Evolutionary conservation across 2,113 vertebrate species (phyloP).

Genomic region (Chlorodrepanis virens): DNA sequence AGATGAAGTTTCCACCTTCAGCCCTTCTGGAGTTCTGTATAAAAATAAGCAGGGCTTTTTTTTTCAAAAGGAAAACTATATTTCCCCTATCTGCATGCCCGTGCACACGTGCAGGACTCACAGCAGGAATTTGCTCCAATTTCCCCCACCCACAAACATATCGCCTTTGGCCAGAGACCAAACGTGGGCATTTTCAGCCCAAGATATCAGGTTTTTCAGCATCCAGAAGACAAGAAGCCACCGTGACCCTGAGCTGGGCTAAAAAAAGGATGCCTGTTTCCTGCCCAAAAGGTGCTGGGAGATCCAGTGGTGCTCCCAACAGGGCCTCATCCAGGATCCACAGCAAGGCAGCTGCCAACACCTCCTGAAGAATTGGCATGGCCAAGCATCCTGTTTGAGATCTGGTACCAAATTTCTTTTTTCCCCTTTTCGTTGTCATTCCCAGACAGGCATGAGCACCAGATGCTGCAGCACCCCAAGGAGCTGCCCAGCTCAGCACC

Average conservation of each 20-base stretch:
- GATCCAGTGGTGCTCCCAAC: background rate
- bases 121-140: conserved; percentile 55
- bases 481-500: background rate
- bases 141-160: conserved; percentile 65
- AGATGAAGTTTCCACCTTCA: conserved; percentile 66
- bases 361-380: background rate
- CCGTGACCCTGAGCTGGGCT: background rate
- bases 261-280: fast-evolving
- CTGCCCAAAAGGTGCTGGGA: background rate
- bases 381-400: background rate
- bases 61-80: conserved; percentile 48
- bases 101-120: conserved; percentile 15
- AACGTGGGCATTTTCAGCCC: conserved; percentile 23
- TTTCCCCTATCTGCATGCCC: conserved; percentile 23
- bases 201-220: background rate
- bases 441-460: background rate
- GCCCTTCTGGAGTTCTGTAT: conserved; percentile 47
- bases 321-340: background rate
- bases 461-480: background rate
- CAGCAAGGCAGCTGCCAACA: background rate
- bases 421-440: background rate
- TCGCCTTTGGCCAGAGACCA: conserved; percentile 34
- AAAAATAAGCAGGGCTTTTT: conserved; percentile 56
- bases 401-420: background rate
- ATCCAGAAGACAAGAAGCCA: background rate